Base-by-base conservation (phyloP, 2,888 invertebrate species). In the Machimus atricapillus region DNA sequence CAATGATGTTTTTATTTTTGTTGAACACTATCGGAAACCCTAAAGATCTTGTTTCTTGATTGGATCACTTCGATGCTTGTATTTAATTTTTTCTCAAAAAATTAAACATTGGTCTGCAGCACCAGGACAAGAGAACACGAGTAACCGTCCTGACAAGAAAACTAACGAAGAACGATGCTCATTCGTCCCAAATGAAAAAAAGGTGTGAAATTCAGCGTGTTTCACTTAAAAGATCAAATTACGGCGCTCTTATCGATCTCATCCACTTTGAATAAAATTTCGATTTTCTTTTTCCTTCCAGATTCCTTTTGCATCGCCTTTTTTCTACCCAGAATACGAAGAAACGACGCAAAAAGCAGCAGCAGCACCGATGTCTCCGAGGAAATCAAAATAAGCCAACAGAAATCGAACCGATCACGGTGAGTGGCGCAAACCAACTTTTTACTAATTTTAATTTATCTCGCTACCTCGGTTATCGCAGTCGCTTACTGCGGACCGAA, bases 211-310 rank as follows among this genome's bases (percentile, higher is more conserved):
- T 27, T 52, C 52, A 79, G 12, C 52, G 52, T 79, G 46, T 79
- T 66, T 79, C 23, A 79, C 56, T 40, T 40, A 31, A 46, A 79
- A 52, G 52, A 46, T 79, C 79, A 79, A 79, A 79, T 79, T 79
- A 52, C 79, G 37, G 7, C 58, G 12, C n/a, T 74, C 37, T 74
- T 46, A 52, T 34, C 23, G 46, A 79, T 52, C 23, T 1, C 79
- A 12, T 79, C 31, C 79, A 52, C 56, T 79, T 79, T 46, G 31
- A 79, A 79, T 79, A 52, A 79, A 46, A 52, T 46, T 79, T 52
- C 16, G 31, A 79, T 79, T 79, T 76, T 79, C 12, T 79, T 79
- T 79, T 52, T 40, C 52, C 31, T 79, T 79, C 2, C 52, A 79
- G 79, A 79, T 79, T 56, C 52, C 52, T 52, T 34, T 79, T 52